Conservation (phyloP, 2,113 vertebrate species). For the Pungitius pungitius region DNA sequence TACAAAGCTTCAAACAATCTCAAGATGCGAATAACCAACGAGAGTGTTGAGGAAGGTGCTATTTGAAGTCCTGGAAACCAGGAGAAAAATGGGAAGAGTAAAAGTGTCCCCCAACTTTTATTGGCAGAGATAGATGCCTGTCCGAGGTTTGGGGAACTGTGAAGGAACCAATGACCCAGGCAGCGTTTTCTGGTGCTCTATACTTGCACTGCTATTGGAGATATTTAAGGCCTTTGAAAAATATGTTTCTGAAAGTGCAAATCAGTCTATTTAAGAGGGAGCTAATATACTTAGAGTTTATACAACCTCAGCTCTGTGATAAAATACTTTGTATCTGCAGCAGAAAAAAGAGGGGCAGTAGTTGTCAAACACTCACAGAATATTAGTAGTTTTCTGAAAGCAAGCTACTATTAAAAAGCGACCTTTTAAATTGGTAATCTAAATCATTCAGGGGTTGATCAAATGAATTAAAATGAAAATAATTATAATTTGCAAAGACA, state of each 20-base stretch:
- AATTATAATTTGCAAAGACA: neutral
- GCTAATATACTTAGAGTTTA: neutral
- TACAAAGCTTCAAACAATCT: constrained; percentile 21
- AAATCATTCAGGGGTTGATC: constrained; percentile 1
- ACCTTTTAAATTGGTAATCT: neutral
- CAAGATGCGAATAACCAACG: neutral
- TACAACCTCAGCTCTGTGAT: constrained; percentile 16
- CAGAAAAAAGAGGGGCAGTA: neutral
- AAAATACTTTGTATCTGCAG: constrained; percentile 23
- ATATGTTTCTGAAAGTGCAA: neutral
- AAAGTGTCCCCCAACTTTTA: neutral
- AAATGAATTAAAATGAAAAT: neutral
- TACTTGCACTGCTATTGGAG: neutral
- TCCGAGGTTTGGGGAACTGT: neutral
- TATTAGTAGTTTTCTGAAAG: neutral
- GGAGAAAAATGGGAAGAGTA: neutral
- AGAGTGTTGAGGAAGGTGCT: neutral
- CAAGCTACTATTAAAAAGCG: neutral
- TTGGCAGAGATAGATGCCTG: neutral
- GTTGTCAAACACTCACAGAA: constrained; percentile 10
- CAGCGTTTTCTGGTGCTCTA: neutral
- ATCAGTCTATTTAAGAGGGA: neutral
- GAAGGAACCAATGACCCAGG: neutral
- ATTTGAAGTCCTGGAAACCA: neutral
- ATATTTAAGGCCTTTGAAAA: neutral